Percentiles rank a stretch among this genome's conserved stretches.
These are phyloP conservation scores for Drosophila baimaii DNA, from an alignment of 1,140 invertebrate species.

Conservation along the genomic window DNA sequence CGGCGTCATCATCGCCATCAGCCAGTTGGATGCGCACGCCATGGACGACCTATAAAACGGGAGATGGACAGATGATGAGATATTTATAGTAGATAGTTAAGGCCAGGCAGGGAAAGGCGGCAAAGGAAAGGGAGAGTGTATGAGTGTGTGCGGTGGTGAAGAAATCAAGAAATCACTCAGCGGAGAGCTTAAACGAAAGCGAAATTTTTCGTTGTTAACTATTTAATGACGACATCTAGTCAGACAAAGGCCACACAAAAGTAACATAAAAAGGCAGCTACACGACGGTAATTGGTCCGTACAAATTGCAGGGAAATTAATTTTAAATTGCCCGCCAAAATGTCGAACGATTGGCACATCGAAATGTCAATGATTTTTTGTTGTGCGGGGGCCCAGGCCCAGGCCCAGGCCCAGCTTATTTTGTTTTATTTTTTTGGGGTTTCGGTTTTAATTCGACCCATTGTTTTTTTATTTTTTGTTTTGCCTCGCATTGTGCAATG, in stretches of 20 bases:
- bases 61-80: slow-evolving; percentile 32
- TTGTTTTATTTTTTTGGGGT: slow-evolving; percentile 36
- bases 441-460: slow-evolving; percentile 28
- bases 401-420: slow-evolving; percentile 31
- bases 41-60: slow-evolving; percentile 89
- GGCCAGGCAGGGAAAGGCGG: slow-evolving; percentile 7
- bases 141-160: not conserved
- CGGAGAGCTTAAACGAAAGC: slow-evolving; percentile 64
- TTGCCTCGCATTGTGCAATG: slow-evolving; percentile 64
- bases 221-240: slow-evolving; percentile 71
- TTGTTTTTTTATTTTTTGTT: too few relatives aligned
- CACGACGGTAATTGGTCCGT: slow-evolving; percentile 65
- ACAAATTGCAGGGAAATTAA: slow-evolving; percentile 78
- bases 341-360: slow-evolving; percentile 78
- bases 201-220: slow-evolving; percentile 67
- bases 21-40: slow-evolving; percentile 89
- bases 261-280: slow-evolving; percentile 55
- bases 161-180: slow-evolving; percentile 53
- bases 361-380: slow-evolving; percentile 77
- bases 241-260: slow-evolving; percentile 66
- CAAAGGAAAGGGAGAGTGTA: slow-evolving; percentile 10
- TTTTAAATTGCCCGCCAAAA: slow-evolving; percentile 79
- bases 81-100: not conserved
- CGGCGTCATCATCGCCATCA: slow-evolving; percentile 50
- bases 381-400: slow-evolving; percentile 2